phyloP scores from a whole-genome alignment of 2,888 invertebrate genomes.

The Diarsia mendica region DNA sequence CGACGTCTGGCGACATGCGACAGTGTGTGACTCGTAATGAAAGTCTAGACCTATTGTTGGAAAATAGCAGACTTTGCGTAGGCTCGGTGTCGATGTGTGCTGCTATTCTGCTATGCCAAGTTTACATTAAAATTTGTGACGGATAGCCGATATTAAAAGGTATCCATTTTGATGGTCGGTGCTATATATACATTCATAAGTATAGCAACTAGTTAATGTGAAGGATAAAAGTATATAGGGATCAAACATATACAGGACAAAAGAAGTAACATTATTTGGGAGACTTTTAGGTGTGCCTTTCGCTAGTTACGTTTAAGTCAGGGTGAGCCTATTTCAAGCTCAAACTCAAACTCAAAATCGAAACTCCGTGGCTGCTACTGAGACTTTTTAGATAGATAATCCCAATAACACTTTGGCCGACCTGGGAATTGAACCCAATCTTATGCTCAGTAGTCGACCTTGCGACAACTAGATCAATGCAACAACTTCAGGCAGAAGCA shows the following conservation, averaged over 20 bases:
- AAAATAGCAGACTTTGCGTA: slow-evolving; percentile 45
- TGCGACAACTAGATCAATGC: too few relatives aligned
- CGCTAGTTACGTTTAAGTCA: too few relatives aligned
- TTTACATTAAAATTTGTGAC: slow-evolving; percentile 19
- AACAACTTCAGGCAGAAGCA: too few relatives aligned
- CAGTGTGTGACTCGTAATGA: slow-evolving; percentile 66
- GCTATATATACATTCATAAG: background rate
- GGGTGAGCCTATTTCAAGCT: too few relatives aligned
- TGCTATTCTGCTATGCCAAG: background rate
- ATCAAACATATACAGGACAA: background rate
- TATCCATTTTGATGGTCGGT: background rate
- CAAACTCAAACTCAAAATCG: too few relatives aligned
- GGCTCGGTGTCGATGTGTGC: slow-evolving; percentile 26
- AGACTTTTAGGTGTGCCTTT: background rate
- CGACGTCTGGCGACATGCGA: slow-evolving; percentile 41
- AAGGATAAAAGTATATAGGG: background rate
- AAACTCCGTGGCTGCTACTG: too few relatives aligned
- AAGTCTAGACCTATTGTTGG: slow-evolving; percentile 81
- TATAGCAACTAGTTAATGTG: background rate
- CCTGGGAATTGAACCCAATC: too few relatives aligned
- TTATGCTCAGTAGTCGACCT: too few relatives aligned
- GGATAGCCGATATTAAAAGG: slow-evolving; percentile 22
- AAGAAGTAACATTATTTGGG: background rate
- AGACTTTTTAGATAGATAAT: too few relatives aligned
- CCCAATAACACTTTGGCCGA: too few relatives aligned